Evolutionary conservation across 2,888 invertebrate genomes (phyloP), one percentile per base, ranked within the genome.

Genomic region (Coremacera marginata): DNA sequence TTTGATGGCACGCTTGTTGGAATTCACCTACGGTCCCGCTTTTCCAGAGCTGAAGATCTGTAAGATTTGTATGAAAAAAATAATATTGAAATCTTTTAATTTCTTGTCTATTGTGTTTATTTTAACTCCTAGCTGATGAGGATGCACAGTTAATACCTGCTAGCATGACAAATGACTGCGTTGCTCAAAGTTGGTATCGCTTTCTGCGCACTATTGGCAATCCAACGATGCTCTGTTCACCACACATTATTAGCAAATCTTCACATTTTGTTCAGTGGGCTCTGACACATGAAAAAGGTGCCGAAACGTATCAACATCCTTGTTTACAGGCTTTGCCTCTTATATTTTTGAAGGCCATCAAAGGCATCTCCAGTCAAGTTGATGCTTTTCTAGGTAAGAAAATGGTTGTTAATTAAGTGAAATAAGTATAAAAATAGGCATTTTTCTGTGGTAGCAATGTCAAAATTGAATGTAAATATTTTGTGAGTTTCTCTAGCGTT

Each of bases 151-250:
- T 98, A 65, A 94, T 98, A 77, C 96, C 97, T 2, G 88, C 91
- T 0, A 94, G 94, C 71, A 98, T 98, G 95, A 92, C 93, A 62
- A 93, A 95, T 79, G 96, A 97, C 87, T 96, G 96, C 79, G 94
- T 98, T 55, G 95, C 96, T 77, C 98, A 99, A 90, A 95, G 95
- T 84, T 98, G 98, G 98, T 98, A 97, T 90, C 93, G 98, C 78
- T 94, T 98, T 86, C 90, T 98, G 78, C 96, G 98, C 86, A 96
- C 96, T 55, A 94, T 98, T 80, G 98, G 98, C 44, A 98, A 98
- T 90, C 98, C 98, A 0, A 97, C 96, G 0, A 96, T 97, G 84
- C 91, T 99, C 79, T 96, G 96, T 84, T 93, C 95, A 55, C 96
- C 97, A 0, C 94, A 95, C 83, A 91, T 95, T 80, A 94, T 93